phyloP scores from a whole-genome alignment of 2,113 vertebrate species.

The Barbus barbus region DNA sequence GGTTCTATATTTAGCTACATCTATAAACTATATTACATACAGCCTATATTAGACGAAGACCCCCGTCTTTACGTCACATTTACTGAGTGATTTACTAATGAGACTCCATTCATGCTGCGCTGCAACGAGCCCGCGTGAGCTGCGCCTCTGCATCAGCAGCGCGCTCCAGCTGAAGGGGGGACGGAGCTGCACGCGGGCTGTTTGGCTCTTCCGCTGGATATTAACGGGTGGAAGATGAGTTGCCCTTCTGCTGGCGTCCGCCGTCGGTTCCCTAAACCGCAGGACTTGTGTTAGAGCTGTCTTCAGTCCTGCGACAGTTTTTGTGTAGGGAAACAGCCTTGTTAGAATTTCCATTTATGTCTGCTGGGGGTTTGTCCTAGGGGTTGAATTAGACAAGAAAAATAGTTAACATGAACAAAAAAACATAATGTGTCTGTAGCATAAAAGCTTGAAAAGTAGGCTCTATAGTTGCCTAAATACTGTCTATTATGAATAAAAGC shows the following conservation, averaged over 20 bases:
- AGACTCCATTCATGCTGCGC: background rate
- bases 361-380: background rate
- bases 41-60: background rate
- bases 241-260: slow-evolving; percentile 12
- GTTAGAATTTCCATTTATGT: slow-evolving; percentile 38
- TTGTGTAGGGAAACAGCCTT: slow-evolving; percentile 43
- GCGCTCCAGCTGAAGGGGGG: background rate
- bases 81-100: background rate
- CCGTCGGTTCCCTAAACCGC: too few relatives aligned
- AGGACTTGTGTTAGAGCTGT: too few relatives aligned
- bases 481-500: background rate
- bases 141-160: background rate
- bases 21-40: too few relatives aligned
- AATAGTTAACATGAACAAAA: background rate
- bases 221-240: background rate
- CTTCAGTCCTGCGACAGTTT: slow-evolving; percentile 43
- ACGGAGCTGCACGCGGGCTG: background rate
- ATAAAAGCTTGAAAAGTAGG: background rate
- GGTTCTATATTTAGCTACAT: background rate
- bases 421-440: too few relatives aligned
- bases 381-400: background rate
- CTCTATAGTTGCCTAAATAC: too few relatives aligned
- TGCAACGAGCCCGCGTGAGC: background rate
- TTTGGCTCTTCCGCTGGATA: background rate
- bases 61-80: background rate